Conservation (phyloP, 2,888 invertebrate genomes). For the Elgonia sp. region DNA sequence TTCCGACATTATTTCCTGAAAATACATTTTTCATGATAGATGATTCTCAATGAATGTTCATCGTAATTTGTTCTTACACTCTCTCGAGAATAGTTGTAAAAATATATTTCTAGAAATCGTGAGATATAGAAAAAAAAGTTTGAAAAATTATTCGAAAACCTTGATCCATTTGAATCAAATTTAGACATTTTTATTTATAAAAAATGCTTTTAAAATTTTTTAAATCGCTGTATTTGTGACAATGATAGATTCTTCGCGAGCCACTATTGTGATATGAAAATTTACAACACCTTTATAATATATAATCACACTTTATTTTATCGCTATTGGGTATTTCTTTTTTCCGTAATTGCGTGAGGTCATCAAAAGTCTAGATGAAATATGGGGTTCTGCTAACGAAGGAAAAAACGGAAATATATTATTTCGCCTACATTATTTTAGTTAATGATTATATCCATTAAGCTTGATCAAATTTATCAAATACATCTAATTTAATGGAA, state of each 20-base stretch:
- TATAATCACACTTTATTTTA: constrained; percentile 30
- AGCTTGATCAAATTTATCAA: constrained; percentile 62
- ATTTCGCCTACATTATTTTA: constrained; percentile 50
- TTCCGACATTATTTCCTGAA: constrained; percentile 1
- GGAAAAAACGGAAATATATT: constrained; percentile 61
- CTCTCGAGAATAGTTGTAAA: not conserved
- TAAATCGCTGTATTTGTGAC: not conserved
- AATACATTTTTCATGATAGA: constrained; percentile 36
- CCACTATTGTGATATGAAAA: constrained; percentile 7
- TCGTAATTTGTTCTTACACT: constrained; percentile 15
- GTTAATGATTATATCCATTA: constrained; percentile 62
- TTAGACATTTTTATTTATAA: too few species aligned
- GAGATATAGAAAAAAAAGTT: too few species aligned
- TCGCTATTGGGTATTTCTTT: constrained; percentile 26
- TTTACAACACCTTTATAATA: constrained; percentile 12
- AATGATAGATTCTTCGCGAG: not conserved
- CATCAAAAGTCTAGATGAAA: constrained; percentile 34
- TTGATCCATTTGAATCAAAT: too few species aligned
- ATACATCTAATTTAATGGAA: constrained; percentile 53
- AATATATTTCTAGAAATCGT: constrained; percentile 11
- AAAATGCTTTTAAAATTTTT: not conserved
- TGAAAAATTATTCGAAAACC: too few species aligned
- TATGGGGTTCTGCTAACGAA: constrained; percentile 40
- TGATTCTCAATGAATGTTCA: constrained; percentile 36
- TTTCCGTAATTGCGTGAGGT: constrained; percentile 36